A percentile compares a stretch with the other conserved stretches of the same genome.
Conservation (phyloP, 1,140 invertebrate genomes). For the Harpegnathos saltator region DNA sequence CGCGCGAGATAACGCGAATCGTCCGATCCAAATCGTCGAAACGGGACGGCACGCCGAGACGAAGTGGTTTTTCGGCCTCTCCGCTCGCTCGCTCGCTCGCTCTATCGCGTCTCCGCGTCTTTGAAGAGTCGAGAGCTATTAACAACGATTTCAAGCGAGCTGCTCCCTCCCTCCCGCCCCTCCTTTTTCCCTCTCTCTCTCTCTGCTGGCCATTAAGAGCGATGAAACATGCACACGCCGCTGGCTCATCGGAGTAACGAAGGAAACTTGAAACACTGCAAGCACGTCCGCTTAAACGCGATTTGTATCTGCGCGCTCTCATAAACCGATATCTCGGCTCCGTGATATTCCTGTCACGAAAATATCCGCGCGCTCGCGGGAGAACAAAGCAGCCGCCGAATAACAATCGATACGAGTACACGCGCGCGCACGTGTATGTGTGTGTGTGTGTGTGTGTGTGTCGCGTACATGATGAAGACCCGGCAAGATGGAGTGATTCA, state of each 20-base stretch:
- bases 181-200: too few relatives aligned
- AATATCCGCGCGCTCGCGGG: conserved; percentile 5
- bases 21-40: not conserved
- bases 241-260: conserved; percentile 26
- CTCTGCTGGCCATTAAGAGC: conserved; percentile 64
- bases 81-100: conserved; percentile 5
- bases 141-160: conserved; percentile 63
- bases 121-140: conserved; percentile 42
- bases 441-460: too few relatives aligned
- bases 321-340: not conserved
- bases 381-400: conserved; percentile 7
- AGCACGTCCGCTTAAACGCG: conserved; percentile 5
- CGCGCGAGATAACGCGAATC: conserved; percentile 42
- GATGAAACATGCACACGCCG: conserved; percentile 65
- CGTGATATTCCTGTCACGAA: conserved; percentile 9
- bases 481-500: not conserved
- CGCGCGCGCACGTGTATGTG: too few relatives aligned
- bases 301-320: not conserved
- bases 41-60: not conserved
- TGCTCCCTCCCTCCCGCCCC: too few relatives aligned
- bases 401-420: conserved; percentile 6
- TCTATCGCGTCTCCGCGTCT: conserved; percentile 18
- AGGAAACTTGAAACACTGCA: conserved; percentile 45
- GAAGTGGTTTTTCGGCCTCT: conserved; percentile 7
- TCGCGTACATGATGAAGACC: too few relatives aligned